phyloP scores from a whole-genome alignment of 2,113 vertebrate genomes.

The Todiramphus chloris region DNA sequence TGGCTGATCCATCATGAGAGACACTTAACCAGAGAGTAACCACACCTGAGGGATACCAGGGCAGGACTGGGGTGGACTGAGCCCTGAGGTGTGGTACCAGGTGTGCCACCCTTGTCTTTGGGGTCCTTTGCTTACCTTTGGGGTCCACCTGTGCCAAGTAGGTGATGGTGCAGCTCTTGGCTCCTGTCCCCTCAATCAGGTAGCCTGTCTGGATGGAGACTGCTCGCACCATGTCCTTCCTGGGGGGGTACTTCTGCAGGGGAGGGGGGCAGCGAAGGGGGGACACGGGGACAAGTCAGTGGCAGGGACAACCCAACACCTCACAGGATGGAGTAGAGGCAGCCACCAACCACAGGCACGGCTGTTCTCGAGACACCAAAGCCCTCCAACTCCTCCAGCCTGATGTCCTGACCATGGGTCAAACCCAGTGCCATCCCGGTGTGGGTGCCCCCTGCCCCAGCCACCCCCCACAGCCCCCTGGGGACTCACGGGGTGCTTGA shows the following conservation, averaged over 20 bases:
- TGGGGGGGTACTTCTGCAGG: constrained; percentile 90
- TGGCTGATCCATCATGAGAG: background rate
- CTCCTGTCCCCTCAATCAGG: constrained; percentile 86
- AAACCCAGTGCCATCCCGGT: too few species aligned
- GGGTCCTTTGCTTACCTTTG: constrained; percentile 86
- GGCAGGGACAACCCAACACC: background rate
- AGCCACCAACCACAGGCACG: background rate
- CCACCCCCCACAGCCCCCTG: too few species aligned
- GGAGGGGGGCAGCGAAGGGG: background rate
- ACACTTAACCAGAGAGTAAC: too few species aligned
- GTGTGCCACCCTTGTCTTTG: constrained; percentile 74
- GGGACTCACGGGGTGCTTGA: constrained; percentile 89
- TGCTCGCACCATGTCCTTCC: constrained; percentile 91
- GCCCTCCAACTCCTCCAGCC: background rate
- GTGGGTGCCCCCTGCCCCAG: background rate
- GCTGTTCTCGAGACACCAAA: background rate
- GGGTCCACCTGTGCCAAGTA: constrained; percentile 97
- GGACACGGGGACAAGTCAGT: background rate
- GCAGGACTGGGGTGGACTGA: background rate
- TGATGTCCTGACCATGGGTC: background rate
- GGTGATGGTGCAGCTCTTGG: constrained; percentile 84
- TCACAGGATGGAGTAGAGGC: background rate
- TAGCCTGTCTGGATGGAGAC: constrained; percentile 96
- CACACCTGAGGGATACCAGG: too few species aligned
- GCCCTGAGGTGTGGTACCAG: background rate